Percentiles rank a stretch among this genome's conserved stretches.
Evolutionary conservation across 2,113 vertebrate genomes (phyloP).

Genomic region (Cryptomyrus ogoouensis): DNA sequence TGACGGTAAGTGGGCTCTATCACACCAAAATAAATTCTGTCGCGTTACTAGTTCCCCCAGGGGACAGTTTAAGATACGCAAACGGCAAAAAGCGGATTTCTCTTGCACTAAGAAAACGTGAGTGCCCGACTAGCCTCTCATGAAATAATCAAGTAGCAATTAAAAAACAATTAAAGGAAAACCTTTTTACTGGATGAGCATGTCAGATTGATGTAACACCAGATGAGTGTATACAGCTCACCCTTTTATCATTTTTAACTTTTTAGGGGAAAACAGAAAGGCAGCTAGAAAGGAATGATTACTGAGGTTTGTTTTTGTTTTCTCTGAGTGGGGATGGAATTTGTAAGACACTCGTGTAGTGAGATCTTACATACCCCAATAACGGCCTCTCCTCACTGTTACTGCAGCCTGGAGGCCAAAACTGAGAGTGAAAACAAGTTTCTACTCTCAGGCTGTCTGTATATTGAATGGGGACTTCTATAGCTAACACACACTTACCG

Average conservation of each 20-base stretch:
- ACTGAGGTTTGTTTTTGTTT: neutral
- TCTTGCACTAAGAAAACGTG: neutral
- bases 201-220: neutral
- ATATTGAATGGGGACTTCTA: neutral
- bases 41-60: neutral
- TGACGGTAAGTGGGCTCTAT: conserved; percentile 10
- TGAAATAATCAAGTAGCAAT: neutral
- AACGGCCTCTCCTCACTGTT: neutral
- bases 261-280: neutral
- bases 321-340: neutral
- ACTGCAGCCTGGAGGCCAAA: neutral
- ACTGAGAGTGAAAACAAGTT: neutral
- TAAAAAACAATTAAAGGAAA: neutral
- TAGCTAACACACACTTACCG: neutral
- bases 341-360: neutral
- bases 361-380: neutral
- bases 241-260: neutral
- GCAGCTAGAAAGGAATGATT: neutral
- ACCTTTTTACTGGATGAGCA: neutral
- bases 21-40: conserved; percentile 19
- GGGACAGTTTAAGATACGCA: conserved; percentile 20
- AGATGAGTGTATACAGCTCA: neutral
- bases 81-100: neutral
- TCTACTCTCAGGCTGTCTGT: neutral
- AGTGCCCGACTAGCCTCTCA: neutral